Base-by-base conservation (phyloP, 1,140 invertebrate species). In the Mylabris phalerata region DNA sequence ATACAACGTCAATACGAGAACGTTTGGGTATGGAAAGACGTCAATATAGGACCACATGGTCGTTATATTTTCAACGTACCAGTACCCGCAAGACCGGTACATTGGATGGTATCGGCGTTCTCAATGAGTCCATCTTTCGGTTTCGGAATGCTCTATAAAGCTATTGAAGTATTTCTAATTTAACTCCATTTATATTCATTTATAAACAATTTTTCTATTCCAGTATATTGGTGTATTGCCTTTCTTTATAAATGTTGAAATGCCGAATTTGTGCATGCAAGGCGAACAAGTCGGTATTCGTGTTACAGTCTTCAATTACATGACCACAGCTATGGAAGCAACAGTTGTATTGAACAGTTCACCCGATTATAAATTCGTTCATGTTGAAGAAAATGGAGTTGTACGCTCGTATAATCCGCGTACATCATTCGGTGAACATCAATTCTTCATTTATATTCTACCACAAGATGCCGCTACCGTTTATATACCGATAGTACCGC, bases 181-280 rank as follows among this genome's bases (percentile, higher is more conserved):
- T 0, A 45, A 45, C 24, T n/a, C 10, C 3, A 19, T 41, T 45
- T 41, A 25, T n/a, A 41, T 42, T n/a, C 1, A 7, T 9, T 50
- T 41, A 4, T 2, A 41, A 32, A 54, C 10, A 41, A 27, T 27
- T 2, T 44, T 41, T 25, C 54, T 57, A 40, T 61, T 55, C 9
- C 71, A 85, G 75, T 93, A 94, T 72, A 81, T 86, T 32, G 92
- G 90, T 3, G 84, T 92, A 0, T 77, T 93, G 13, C 92, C 92
- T 25, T 96, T 98, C 80, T 97, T 90, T 73, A 95, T 98, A 46
- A 93, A 92, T 66, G 90, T 98, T 9, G 95, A 98, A 75, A 93
- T 95, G 80, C 94, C 95, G 0, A 79, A 78, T 0, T 74, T 77
- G 10, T 89, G 90, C 66, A 82, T 85, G 19, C 88, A 94, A 69